phyloP scores from a whole-genome alignment of 2,797 vertebrate genomes.

The Coendou prehensilis region DNA sequence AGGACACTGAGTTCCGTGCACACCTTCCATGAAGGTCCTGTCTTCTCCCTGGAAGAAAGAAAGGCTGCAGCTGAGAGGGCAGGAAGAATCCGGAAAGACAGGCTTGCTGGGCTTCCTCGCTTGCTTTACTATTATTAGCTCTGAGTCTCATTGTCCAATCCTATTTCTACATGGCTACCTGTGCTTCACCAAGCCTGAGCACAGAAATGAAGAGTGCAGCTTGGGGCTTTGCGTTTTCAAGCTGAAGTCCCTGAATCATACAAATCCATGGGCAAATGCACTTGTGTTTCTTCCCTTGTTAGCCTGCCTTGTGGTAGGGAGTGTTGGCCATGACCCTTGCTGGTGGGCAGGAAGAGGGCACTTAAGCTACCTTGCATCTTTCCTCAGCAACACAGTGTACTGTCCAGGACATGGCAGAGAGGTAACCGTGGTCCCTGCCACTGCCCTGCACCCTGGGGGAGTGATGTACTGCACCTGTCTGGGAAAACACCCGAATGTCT shows the following conservation, averaged over 20 bases:
- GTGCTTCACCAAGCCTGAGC: neutral
- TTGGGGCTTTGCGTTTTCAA: neutral
- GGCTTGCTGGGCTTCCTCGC: neutral
- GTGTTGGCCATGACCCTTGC: no score
- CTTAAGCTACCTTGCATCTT: neutral
- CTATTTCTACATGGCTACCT: neutral
- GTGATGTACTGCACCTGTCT: neutral
- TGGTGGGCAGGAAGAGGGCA: neutral
- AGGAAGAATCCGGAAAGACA: neutral
- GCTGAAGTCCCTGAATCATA: no score
- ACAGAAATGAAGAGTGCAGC: no score
- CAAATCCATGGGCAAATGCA: neutral
- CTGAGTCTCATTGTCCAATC: no score
- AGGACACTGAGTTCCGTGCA: neutral
- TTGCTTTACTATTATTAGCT: neutral
- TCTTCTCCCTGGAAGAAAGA: neutral
- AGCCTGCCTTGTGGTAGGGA: neutral
- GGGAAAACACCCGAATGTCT: neutral
- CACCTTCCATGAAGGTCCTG: neutral
- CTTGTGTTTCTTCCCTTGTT: neutral
- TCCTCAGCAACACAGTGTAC: neutral
- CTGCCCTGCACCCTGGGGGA: neutral
- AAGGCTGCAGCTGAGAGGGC: neutral
- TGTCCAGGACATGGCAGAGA: neutral
- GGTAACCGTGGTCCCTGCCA: neutral